These are phyloP conservation scores for Diaphora mendica DNA, from an alignment of 2,888 invertebrate genomes.

Conservation along the genomic window DNA sequence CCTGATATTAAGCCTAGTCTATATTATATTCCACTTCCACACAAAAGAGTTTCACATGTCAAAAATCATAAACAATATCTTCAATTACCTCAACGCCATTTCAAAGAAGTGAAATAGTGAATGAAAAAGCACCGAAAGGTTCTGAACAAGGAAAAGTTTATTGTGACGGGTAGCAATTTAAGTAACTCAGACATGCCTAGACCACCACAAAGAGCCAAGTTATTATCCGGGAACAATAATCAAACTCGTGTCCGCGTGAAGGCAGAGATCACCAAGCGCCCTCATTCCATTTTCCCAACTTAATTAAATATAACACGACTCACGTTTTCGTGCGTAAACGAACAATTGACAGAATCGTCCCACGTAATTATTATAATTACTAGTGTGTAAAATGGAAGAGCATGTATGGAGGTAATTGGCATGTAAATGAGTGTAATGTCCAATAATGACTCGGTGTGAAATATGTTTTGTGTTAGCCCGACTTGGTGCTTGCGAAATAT, in stretches of 20 bases:
- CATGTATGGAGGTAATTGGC: slow-evolving; percentile 35
- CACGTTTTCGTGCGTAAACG: slow-evolving; percentile 53
- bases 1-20: background rate
- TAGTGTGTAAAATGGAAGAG: slow-evolving; percentile 29
- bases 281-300: slow-evolving; percentile 36
- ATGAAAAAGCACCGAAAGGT: background rate
- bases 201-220: slow-evolving; percentile 14
- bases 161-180: background rate
- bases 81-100: background rate
- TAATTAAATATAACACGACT: slow-evolving; percentile 26
- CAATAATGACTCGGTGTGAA: slow-evolving; percentile 18
- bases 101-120: background rate
- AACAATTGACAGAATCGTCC: slow-evolving; percentile 48
- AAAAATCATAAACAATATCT: background rate
- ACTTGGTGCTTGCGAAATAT: slow-evolving; percentile 8
- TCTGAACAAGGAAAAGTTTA: slow-evolving; percentile 10
- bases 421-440: slow-evolving; percentile 26
- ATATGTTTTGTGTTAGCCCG: slow-evolving; percentile 18
- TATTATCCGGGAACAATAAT: slow-evolving; percentile 21
- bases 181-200: background rate
- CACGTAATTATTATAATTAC: slow-evolving; percentile 49
- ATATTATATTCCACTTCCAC: background rate
- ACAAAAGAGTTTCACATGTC: background rate
- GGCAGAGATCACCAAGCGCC: slow-evolving; percentile 30
- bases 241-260: slow-evolving; percentile 12